Base-by-base conservation (phyloP, 1,140 invertebrate species). In the Calliopsis andreniformis region DNA sequence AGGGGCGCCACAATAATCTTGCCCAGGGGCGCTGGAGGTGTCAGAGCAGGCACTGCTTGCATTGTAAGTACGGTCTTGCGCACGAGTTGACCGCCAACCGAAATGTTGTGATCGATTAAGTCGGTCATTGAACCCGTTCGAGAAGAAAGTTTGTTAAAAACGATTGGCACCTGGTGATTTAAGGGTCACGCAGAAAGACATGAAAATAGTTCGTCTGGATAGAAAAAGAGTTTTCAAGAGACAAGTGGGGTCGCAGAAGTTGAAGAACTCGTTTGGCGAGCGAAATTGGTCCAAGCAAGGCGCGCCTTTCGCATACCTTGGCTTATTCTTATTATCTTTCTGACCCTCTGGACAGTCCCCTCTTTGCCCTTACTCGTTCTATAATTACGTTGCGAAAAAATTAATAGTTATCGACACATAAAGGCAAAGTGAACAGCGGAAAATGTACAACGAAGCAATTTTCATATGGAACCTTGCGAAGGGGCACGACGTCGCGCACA, bases 201-300 rank as follows among this genome's bases (percentile, higher is more conserved):
- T 20, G 18, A 35, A 18, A 32, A n/a, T 30, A 28, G 14, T 32
- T 8, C 43, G 2, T 25, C 2, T 18, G 3, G 1, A 30, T 0
- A 45, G 25, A n/a, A 61, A 16, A 49, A 14, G n/a, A 35, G 18
- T 16, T 32, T 25, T 35, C 10, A 1, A 7, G 23, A 20, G 45
- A n/a, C 49, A 16, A n/a, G 20, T 16, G 4, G 58, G 18, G 6
- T 39, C 30, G 20, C 56, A 61, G 66, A 82, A 82, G 61, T 76
- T 51, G 56, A 85, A 82, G 43, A 81, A 79, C 76, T 67, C 45
- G 75, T 79, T 45, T 43, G n/a, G 20, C 28, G n/a, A 78, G 30
- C 20, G n/a, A 32, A 58, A 69, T 64, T 47, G 20, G 12, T n/a
- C 12, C 62, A 14, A 59, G n/a, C 39, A 16, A 28, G 12, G 35